Base-by-base conservation (phyloP, 2,113 vertebrate genomes). In the Natator depressus region DNA sequence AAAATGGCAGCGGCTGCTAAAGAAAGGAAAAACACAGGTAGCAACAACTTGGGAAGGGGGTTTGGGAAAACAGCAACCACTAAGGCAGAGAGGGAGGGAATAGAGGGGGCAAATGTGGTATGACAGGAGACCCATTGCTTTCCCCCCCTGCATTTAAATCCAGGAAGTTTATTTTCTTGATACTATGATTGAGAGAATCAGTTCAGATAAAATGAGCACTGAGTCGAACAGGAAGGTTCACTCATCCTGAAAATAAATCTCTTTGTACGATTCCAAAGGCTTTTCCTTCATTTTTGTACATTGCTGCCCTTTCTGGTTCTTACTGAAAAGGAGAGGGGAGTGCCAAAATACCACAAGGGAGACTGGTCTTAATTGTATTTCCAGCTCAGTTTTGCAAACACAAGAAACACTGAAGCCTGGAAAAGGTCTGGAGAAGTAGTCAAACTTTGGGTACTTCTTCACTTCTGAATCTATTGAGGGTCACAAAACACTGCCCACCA, bases 391-490 rank as follows among this genome's bases (percentile, higher is more conserved):
- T 86, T 27, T 54, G 31, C 79, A 81, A 87, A 38, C 1, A 1
- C 0, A 78, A 47, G 75, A 78, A 92, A 87, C 9, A 2, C 4
- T 7, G 1, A 1, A 79, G 2, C 1, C 2, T 80, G 76, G 3
- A 50, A 69, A 75, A 53, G 0, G 0, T 88, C 3, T 53, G 6
- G 83, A 81, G 55, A 84, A 2, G 0, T 3, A 22, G 54, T 85
- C 0, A 1, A 69, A 35, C 1, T 89, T 87, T 5, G 65, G 4
- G 12, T 59, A 0, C 75, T 80, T 75, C 1, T 65, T 27, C 38
- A 88, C 49, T 10, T 82, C 7, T 65, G 31, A 8, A 81, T 16
- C 4, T 85, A 47, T 3, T 25, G 3, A 42, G 12, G 12, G n/a
- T 89, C 29, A 91, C 8, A 8, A 65, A 59, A 82, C 6, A 79